phyloP scores from a whole-genome alignment of 2,888 invertebrate species.

The Caenorhabditis virilis region DNA sequence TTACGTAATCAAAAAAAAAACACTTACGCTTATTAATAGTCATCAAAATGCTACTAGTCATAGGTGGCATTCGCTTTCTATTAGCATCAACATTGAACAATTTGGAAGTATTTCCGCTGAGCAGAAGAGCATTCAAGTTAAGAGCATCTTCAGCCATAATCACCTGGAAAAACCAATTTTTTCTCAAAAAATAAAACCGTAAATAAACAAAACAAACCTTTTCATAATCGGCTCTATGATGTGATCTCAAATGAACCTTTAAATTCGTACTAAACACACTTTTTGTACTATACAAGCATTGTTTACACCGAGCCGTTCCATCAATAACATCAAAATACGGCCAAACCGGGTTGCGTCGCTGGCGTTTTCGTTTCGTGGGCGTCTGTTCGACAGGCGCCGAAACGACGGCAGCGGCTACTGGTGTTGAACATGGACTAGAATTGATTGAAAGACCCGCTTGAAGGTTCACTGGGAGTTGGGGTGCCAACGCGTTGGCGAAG shows the following conservation, averaged over 20 bases:
- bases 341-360: slow-evolving; percentile 63
- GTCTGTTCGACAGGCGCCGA: slow-evolving; percentile 24
- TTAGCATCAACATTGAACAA: slow-evolving; percentile 41
- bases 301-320: slow-evolving; percentile 57
- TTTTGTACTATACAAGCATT: slow-evolving; percentile 62
- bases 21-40: slow-evolving; percentile 55
- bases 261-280: slow-evolving; percentile 64
- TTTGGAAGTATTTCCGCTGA: slow-evolving; percentile 51
- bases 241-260: slow-evolving; percentile 62
- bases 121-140: slow-evolving; percentile 51
- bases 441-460: slow-evolving; percentile 20
- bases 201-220: slow-evolving; percentile 39
- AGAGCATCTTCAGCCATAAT: slow-evolving; percentile 60
- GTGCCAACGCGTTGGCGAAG: slow-evolving; percentile 9
- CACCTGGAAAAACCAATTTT: slow-evolving; percentile 55
- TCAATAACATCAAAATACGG: slow-evolving; percentile 60
- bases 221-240: slow-evolving; percentile 60
- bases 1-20: not conserved
- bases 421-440: slow-evolving; percentile 25
- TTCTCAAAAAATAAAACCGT: slow-evolving; percentile 1
- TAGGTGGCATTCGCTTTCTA: slow-evolving; percentile 53
- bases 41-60: slow-evolving; percentile 55
- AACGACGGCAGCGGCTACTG: slow-evolving; percentile 17
- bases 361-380: slow-evolving; percentile 57
- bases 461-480: slow-evolving; percentile 18